Conservation (phyloP, 2,888 invertebrate species). For the Harmothoe impar region DNA sequence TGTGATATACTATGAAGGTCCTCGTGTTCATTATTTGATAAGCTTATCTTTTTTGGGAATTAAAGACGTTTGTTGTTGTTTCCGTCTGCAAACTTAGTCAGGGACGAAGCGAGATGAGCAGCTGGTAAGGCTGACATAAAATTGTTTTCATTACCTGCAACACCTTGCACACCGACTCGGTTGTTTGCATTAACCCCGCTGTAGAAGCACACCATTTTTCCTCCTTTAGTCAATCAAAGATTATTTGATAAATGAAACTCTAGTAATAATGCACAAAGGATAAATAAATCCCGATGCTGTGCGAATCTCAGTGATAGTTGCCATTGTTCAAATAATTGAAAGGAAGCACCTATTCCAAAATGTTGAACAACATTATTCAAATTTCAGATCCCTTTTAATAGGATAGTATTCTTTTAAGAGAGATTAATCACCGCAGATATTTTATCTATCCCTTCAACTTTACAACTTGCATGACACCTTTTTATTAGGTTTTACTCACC, state of each 20-base stretch:
- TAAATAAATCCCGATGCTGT: not conserved
- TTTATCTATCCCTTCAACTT: not conserved
- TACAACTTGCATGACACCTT: constrained; percentile 1
- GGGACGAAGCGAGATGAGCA: constrained; percentile 45
- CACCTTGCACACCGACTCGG: not conserved
- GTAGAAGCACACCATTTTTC: not conserved
- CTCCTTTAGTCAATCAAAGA: not conserved
- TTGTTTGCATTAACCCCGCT: constrained; percentile 7
- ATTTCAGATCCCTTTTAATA: not conserved
- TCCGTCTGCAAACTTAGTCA: constrained; percentile 20
- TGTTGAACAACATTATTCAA: too few species aligned
- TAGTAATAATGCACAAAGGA: not conserved
- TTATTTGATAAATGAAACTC: not conserved
- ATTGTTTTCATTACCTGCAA: not conserved
- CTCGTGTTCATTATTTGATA: too few species aligned
- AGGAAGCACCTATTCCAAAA: not conserved
- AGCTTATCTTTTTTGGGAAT: not conserved
- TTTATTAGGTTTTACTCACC: constrained; percentile 15
- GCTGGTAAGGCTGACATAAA: constrained; percentile 36
- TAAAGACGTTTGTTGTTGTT: constrained; percentile 18
- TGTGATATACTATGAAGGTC: too few species aligned
- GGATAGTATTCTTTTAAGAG: not conserved
- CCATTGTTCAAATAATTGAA: not conserved
- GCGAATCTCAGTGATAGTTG: not conserved
- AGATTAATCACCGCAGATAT: not conserved